A percentile compares a stretch with the other conserved stretches of the same genome.
These are phyloP conservation scores for Ornithoptera priamus DNA, from an alignment of 2,888 invertebrate genomes.

Conservation along the genomic window DNA sequence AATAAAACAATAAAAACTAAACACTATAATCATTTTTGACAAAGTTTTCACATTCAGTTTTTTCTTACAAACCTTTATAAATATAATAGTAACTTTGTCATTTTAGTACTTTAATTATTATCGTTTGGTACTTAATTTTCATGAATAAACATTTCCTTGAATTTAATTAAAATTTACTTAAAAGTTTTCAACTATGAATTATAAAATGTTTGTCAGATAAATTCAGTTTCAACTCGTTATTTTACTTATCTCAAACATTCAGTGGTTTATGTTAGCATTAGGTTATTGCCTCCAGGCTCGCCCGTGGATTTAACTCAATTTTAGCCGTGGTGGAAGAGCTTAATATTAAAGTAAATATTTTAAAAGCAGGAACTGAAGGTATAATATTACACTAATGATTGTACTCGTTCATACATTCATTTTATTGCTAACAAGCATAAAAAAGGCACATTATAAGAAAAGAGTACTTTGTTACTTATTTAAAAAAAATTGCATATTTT, in stretches of 20 bases:
- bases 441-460: too few relatives aligned
- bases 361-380: not conserved
- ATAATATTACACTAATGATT: too few relatives aligned
- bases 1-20: too few relatives aligned
- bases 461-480: too few relatives aligned
- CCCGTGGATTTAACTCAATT: slow-evolving; percentile 14
- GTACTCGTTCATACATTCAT: too few relatives aligned
- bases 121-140: slow-evolving; percentile 14
- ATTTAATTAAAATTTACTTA: slow-evolving; percentile 22
- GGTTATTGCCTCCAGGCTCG: slow-evolving; percentile 18
- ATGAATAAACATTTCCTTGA: slow-evolving; percentile 16
- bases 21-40: too few relatives aligned
- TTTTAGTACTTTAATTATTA: not conserved
- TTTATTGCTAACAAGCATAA: too few relatives aligned
- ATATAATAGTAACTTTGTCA: not conserved
- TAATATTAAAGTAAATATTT: slow-evolving; percentile 5
- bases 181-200: slow-evolving; percentile 19
- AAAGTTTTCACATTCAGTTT: too few relatives aligned
- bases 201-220: slow-evolving; percentile 12
- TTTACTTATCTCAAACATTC: slow-evolving; percentile 26
- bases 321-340: slow-evolving; percentile 9
- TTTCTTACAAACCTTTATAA: too few relatives aligned
- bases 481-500: too few relatives aligned
- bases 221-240: slow-evolving; percentile 27
- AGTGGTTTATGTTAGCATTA: slow-evolving; percentile 22